Evolutionary conservation across 2,113 vertebrate genomes (phyloP).

Genomic region (Ardeotis arabs): DNA sequence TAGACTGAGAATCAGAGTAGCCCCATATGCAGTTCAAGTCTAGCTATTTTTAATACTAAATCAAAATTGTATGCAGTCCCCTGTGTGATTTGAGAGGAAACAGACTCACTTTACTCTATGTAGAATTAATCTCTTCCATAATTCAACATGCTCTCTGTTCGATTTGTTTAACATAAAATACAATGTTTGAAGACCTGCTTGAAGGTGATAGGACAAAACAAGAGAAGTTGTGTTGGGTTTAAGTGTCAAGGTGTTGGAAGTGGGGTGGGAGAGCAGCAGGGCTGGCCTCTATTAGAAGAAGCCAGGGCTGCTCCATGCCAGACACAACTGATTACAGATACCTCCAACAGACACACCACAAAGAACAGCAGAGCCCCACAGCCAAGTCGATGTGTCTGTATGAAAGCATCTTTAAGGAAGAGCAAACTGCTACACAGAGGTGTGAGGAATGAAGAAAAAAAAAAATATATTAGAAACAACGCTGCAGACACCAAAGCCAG

Average conservation of each 20-base stretch:
- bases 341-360: not conserved
- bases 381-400: not conserved
- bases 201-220: not conserved
- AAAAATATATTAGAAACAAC: not conserved
- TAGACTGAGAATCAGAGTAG: not conserved
- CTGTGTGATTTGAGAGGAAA: not conserved
- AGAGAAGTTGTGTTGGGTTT: not conserved
- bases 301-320: accelerated
- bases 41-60: not conserved
- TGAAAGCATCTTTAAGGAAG: not conserved
- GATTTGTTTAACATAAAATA: not conserved
- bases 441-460: not conserved
- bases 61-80: not conserved
- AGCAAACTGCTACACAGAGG: accelerated
- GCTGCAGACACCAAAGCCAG: not conserved
- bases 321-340: not conserved
- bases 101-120: not conserved
- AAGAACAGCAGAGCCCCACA: not conserved
- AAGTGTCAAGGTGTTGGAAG: not conserved
- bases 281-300: not conserved
- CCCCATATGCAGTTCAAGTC: not conserved
- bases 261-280: not conserved
- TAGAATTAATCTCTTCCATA: not conserved
- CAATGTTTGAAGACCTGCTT: not conserved
- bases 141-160: not conserved